Percentiles rank a stretch among this genome's conserved stretches.
Evolutionary conservation across 2,797 vertebrate species (phyloP).

Genomic region (Tachyglossus aculeatus): DNA sequence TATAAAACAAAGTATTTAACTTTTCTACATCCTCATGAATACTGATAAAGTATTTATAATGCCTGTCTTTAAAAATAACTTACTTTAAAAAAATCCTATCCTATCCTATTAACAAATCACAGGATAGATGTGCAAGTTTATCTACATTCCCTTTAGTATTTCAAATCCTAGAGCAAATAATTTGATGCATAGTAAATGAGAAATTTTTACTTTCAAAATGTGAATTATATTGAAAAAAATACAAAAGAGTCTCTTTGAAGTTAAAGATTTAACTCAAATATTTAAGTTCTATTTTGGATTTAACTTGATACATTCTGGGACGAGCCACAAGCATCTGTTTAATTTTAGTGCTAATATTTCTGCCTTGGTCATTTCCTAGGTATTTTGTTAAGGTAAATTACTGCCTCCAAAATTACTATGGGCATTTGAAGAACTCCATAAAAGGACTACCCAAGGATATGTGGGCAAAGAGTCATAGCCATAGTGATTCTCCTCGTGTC

Average conservation of each 20-base stretch:
- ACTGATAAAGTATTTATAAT: conserved; percentile 43
- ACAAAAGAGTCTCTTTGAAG: too few species aligned
- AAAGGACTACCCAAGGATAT: too few species aligned
- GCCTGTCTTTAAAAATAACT: conserved; percentile 38
- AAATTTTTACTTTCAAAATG: conserved; percentile 58
- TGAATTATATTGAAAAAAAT: too few species aligned
- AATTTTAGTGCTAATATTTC: conserved; percentile 43
- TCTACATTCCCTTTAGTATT: conserved; percentile 37
- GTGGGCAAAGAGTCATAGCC: too few species aligned
- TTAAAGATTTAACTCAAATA: too few species aligned
- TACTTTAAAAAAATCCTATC: conserved; percentile 22
- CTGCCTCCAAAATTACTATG: too few species aligned
- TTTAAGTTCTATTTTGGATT: too few species aligned
- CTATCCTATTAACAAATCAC: conserved; percentile 24
- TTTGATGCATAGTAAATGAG: conserved; percentile 44
- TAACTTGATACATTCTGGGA: too few species aligned
- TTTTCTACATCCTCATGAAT: conserved; percentile 24
- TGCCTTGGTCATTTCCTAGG: conserved; percentile 36
- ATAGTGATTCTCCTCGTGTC: too few species aligned
- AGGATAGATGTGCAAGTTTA: conserved; percentile 39
- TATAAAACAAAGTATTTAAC: conserved; percentile 40
- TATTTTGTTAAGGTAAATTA: conserved; percentile 61
- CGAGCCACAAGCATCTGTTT: too few species aligned
- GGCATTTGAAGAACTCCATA: too few species aligned
- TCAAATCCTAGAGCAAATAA: conserved; percentile 46